Conservation (phyloP, 1,140 invertebrate genomes). For the Lysiphlebus fabarum region DNA sequence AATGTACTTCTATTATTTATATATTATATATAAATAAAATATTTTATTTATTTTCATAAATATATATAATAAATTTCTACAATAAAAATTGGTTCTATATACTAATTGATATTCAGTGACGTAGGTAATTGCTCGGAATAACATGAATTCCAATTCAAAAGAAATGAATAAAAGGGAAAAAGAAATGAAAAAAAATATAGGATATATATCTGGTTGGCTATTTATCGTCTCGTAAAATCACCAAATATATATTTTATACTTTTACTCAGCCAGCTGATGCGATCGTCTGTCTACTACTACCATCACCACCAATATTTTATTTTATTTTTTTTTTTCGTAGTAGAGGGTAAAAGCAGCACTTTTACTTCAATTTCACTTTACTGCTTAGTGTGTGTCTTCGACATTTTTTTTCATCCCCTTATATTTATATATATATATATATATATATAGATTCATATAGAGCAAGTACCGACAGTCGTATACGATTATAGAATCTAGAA, state of each 20-base stretch:
- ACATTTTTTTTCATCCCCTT: slow-evolving; percentile 24
- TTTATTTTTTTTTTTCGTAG: neutral
- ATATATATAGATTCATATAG: slow-evolving; percentile 1
- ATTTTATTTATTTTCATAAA: neutral
- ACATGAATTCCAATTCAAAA: slow-evolving; percentile 50
- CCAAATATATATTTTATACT: slow-evolving; percentile 46
- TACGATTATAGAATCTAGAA: neutral
- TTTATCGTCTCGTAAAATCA: slow-evolving; percentile 49
- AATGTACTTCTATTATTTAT: neutral
- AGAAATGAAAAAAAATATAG: slow-evolving; percentile 41
- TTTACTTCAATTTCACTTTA: slow-evolving; percentile 14
- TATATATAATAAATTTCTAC: too few species aligned
- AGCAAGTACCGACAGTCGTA: slow-evolving; percentile 4
- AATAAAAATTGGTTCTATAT: slow-evolving; percentile 24
- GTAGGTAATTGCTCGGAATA: slow-evolving; percentile 50
- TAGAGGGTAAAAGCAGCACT: slow-evolving; percentile 15
- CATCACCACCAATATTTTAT: slow-evolving; percentile 3
- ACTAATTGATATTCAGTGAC: slow-evolving; percentile 53
- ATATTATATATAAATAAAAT: too few species aligned
- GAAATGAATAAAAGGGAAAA: slow-evolving; percentile 37
- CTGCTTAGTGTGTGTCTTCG: slow-evolving; percentile 12
- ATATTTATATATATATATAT: too few species aligned
- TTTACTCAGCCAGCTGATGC: slow-evolving; percentile 41
- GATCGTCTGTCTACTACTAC: slow-evolving; percentile 28
- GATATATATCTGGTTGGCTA: too few species aligned